These are phyloP conservation scores for Staurois parvus DNA, from an alignment of 2,797 vertebrate species.

Conservation along the genomic window DNA sequence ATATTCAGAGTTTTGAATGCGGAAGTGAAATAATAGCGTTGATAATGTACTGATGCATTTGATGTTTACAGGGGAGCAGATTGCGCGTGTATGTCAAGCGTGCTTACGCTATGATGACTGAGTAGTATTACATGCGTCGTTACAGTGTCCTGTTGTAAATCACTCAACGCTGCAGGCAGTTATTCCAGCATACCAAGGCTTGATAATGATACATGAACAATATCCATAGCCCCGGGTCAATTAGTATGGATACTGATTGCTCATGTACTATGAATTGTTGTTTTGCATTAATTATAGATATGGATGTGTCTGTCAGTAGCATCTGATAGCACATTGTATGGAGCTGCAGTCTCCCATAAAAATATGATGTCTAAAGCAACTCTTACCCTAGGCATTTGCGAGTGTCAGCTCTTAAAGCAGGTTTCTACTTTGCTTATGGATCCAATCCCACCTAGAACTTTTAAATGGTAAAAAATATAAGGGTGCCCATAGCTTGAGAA, in stretches of 20 bases:
- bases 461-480: no score
- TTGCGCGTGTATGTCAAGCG: conserved; percentile 24
- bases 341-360: not conserved
- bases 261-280: conserved; percentile 16
- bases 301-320: conserved; percentile 28
- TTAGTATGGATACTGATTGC: conserved; percentile 45
- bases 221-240: conserved; percentile 40
- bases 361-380: not conserved
- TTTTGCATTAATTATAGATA: conserved; percentile 41
- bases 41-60: conserved; percentile 12
- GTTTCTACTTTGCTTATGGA: not conserved
- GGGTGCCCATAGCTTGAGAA: no score
- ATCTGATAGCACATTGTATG: conserved; percentile 7
- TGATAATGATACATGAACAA: conserved; percentile 47
- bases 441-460: not conserved
- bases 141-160: conserved; percentile 34
- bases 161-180: conserved; percentile 11
- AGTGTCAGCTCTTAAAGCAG: not conserved
- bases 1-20: not conserved
- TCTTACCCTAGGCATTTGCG: conserved; percentile 5
- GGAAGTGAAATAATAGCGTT: not conserved
- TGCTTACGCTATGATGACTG: conserved; percentile 21
- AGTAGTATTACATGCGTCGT: not conserved
- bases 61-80: conserved; percentile 24
- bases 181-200: conserved; percentile 21